Conservation (phyloP, 1,140 invertebrate species). For the Drosophila melanogaster region Release_6_plus_ISO1_MT NT_033779.5:918501-919000, state of each 20-base stretch:
- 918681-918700: constrained; percentile 31
- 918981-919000: constrained; percentile 76
- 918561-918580: too few species aligned
- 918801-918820: not conserved
- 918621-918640: constrained; percentile 24
- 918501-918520: too few species aligned
- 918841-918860: constrained; percentile 36
- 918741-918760: constrained; percentile 51
- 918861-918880: not conserved
- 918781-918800: constrained; percentile 10
- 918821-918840: constrained; percentile 6
- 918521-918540: too few species aligned
- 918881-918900: constrained; percentile 71
- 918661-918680: constrained; percentile 57
- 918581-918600: too few species aligned
- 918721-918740: constrained; percentile 78
- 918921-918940: constrained; percentile 43
- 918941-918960: constrained; percentile 53
- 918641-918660: constrained; percentile 64
- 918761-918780: constrained; percentile 43
- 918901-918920: constrained; percentile 13
- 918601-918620: constrained; percentile 4
- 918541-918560: too few species aligned
- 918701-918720: constrained; percentile 37
- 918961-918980: constrained; percentile 67